A percentile compares a stretch with the other conserved stretches of the same genome.
Evolutionary conservation across 2,888 invertebrate species (phyloP).

Genomic region (Acanthosoma haemorrhoidale): DNA sequence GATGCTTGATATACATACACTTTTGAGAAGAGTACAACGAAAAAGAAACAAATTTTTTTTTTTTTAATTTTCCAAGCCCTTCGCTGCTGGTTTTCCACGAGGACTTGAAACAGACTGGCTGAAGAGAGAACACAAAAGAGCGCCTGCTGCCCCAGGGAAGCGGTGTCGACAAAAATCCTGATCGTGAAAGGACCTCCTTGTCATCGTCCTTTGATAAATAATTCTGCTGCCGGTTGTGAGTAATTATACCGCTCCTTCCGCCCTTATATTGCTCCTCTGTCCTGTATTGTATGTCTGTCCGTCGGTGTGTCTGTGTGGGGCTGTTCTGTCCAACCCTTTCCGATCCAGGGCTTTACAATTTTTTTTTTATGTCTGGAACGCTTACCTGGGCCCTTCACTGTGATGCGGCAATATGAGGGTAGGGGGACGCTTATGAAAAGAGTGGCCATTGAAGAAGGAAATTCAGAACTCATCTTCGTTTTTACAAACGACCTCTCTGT

Average conservation of each 20-base stretch:
- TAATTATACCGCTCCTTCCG: neutral
- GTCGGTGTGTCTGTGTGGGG: neutral
- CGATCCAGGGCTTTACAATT: neutral
- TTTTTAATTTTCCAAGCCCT: slow-evolving; percentile 7
- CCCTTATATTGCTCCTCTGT: neutral
- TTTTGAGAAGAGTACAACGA: neutral
- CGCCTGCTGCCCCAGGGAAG: neutral
- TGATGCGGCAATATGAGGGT: too few species aligned
- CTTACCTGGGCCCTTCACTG: neutral
- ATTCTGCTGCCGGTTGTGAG: slow-evolving; percentile 1
- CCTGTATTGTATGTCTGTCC: neutral
- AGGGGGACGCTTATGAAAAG: too few species aligned
- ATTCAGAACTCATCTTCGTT: too few species aligned
- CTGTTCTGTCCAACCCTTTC: neutral
- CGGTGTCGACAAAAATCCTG: neutral
- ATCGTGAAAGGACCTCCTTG: neutral
- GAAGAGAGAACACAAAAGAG: neutral
- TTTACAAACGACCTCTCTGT: too few species aligned
- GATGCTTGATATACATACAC: neutral
- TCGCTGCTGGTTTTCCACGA: neutral
- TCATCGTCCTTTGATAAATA: slow-evolving; percentile 6
- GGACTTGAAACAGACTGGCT: slow-evolving; percentile 14
- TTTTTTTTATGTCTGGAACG: neutral
- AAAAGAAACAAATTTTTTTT: slow-evolving; percentile 7
- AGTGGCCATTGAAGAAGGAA: too few species aligned